Percentiles rank a stretch among this genome's conserved stretches.
These are phyloP conservation scores for Drosophila nr. medialis DNA, from an alignment of 2,888 invertebrate genomes.

Conservation along the genomic window DNA sequence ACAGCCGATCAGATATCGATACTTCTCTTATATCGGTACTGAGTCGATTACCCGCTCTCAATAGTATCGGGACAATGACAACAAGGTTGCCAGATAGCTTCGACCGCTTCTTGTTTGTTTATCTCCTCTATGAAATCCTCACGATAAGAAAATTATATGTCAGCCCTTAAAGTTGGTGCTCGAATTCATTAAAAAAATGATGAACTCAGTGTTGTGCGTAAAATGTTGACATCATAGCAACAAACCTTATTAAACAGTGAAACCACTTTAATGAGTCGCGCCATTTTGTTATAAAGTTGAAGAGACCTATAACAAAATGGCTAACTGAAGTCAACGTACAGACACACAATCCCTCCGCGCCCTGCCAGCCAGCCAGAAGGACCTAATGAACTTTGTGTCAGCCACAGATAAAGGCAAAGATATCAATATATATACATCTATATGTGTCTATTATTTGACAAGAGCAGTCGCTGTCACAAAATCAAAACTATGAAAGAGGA, in stretches of 20 bases:
- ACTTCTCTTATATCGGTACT: too few species aligned
- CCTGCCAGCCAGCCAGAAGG: conserved; percentile 23
- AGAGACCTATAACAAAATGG: conserved; percentile 57
- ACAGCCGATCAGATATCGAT: too few species aligned
- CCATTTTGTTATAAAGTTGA: conserved; percentile 60
- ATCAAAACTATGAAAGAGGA: conserved; percentile 75
- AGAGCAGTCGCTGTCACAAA: conserved; percentile 76
- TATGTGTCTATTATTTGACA: conserved; percentile 56
- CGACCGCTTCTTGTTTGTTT: too few species aligned
- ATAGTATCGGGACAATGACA: too few species aligned
- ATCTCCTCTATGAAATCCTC: too few species aligned
- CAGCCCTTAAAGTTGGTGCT: not conserved
- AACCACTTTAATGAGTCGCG: conserved; percentile 50
- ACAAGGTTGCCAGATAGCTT: too few species aligned
- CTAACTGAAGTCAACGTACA: conserved; percentile 22
- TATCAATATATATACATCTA: too few species aligned
- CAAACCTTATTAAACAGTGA: not conserved
- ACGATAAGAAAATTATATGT: not conserved
- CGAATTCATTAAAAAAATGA: not conserved
- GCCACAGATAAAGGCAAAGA: conserved; percentile 32
- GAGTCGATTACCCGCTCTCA: too few species aligned
- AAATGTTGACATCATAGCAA: not conserved
- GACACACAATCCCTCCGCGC: conserved; percentile 3
- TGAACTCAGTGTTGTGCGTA: not conserved
- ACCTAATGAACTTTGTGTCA: conserved; percentile 68